Conservation (phyloP, 2,888 invertebrate genomes). For the Drosophila pseudotakahashii region DNA sequence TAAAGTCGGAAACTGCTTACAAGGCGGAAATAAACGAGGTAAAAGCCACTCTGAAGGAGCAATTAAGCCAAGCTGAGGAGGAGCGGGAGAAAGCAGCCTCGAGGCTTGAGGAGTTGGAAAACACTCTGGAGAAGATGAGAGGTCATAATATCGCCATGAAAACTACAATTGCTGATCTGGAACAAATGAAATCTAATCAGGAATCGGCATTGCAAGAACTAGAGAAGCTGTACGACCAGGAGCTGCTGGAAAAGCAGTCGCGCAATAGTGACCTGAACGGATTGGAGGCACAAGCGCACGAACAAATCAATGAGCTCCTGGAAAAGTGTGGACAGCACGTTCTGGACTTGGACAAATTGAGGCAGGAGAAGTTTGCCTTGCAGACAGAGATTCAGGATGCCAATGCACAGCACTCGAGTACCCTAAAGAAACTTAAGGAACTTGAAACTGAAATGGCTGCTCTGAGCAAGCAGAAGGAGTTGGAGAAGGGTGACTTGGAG, state of each 20-base stretch:
- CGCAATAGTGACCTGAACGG: background rate
- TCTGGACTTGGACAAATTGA: constrained; percentile 17
- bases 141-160: background rate
- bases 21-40: background rate
- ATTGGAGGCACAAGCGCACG: background rate
- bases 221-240: constrained; percentile 44
- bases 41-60: background rate
- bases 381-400: constrained; percentile 5
- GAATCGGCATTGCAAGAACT: constrained; percentile 23
- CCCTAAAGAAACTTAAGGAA: background rate
- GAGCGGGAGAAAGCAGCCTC: background rate
- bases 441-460: constrained; percentile 4
- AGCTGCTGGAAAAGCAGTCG: constrained; percentile 29
- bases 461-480: background rate
- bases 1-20: background rate
- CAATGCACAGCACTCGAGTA: background rate
- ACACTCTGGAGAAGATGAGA: background rate
- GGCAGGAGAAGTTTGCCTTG: constrained; percentile 27
- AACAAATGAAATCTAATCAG: constrained; percentile 15
- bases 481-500: constrained; percentile 11
- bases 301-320: constrained; percentile 21
- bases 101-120: background rate
- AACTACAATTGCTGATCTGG: constrained; percentile 30
- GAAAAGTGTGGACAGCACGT: constrained; percentile 20
- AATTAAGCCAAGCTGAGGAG: background rate